phyloP scores from a whole-genome alignment of 2,113 vertebrate genomes.

The Calidris pugnax region DNA sequence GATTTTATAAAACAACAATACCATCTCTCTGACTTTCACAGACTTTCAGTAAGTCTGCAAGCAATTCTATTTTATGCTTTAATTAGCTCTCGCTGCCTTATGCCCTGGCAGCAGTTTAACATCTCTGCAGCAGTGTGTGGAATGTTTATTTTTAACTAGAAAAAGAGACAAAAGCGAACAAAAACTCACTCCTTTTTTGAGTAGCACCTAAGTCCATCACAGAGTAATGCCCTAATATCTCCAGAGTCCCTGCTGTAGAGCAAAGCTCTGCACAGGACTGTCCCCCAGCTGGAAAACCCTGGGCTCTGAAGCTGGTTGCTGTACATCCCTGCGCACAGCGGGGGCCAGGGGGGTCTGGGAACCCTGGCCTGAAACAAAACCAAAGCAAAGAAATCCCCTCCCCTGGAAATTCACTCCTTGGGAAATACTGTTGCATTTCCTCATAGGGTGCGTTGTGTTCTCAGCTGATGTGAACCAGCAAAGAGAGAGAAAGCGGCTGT shows the following conservation, averaged over 20 bases:
- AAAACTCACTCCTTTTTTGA: not conserved
- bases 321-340: not conserved
- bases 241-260: not conserved
- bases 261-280: not conserved
- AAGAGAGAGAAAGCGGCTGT: not conserved
- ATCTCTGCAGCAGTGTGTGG: not conserved
- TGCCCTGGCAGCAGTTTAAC: not conserved
- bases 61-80: not conserved
- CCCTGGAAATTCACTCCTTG: not conserved
- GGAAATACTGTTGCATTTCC: not conserved
- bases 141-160: not conserved
- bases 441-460: rapidly evolving
- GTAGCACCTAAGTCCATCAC: not conserved
- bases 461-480: not conserved
- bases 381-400: not conserved
- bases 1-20: rapidly evolving
- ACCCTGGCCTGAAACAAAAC: not conserved
- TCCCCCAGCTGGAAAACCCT: not conserved
- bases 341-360: not conserved
- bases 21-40: not conserved
- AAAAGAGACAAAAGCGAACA: not conserved
- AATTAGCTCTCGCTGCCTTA: not conserved
- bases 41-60: rapidly evolving
- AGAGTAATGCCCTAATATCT: not conserved
- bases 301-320: not conserved